Percentiles rank a stretch among this genome's conserved stretches.
Evolutionary conservation across 2,797 vertebrate species (phyloP).

Genomic region (Argentina silus): DNA sequence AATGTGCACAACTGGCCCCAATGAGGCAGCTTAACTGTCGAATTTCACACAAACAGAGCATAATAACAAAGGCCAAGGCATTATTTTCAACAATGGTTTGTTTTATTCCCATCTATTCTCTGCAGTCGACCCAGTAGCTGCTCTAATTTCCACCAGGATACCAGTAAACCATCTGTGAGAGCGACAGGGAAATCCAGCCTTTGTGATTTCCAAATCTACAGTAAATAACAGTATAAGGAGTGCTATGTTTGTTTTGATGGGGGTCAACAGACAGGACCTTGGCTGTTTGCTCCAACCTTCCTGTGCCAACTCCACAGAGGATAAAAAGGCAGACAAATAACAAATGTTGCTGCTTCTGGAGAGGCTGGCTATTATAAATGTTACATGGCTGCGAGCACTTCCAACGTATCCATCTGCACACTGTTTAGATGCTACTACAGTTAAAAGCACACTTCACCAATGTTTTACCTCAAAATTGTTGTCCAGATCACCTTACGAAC

Average conservation of each 20-base stretch:
- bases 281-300: conserved; percentile 37
- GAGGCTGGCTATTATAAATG: conserved; percentile 16
- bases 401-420: neutral
- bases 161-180: conserved; percentile 22
- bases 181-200: conserved; percentile 7
- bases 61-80: neutral
- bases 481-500: neutral
- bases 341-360: conserved; percentile 29
- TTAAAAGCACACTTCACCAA: neutral
- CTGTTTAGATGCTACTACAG: neutral
- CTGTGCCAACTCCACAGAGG: conserved; percentile 24
- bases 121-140: neutral
- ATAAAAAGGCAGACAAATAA: conserved; percentile 26
- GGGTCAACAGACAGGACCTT: conserved; percentile 23
- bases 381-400: neutral
- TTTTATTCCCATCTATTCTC: neutral
- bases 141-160: neutral
- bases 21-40: neutral
- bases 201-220: conserved; percentile 12
- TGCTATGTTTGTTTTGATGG: conserved; percentile 35
- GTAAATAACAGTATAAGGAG: conserved; percentile 23
- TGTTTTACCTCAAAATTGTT: neutral
- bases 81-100: neutral
- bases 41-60: neutral
- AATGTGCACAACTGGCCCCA: neutral